Conservation (phyloP, 2,888 invertebrate species). For the Junonia oenone region DNA sequence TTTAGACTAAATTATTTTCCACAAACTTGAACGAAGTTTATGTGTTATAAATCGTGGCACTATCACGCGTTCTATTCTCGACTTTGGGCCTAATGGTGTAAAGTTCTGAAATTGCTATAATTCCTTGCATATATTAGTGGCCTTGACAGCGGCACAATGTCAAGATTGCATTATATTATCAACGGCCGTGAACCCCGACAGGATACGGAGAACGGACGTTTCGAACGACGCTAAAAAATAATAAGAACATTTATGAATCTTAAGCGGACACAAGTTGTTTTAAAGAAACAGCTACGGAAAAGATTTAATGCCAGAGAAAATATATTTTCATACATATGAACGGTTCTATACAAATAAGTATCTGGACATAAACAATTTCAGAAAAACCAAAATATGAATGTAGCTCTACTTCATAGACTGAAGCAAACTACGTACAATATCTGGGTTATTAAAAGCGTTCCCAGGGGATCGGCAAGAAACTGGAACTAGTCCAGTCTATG, state of each 20-base stretch:
- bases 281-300: too few species aligned
- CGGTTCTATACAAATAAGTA: too few species aligned
- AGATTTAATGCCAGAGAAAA: too few species aligned
- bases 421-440: not conserved
- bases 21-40: too few species aligned
- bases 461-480: too few species aligned
- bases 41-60: too few species aligned
- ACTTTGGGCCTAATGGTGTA: not conserved
- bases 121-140: constrained; percentile 26
- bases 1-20: too few species aligned
- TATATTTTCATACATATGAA: too few species aligned
- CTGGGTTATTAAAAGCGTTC: not conserved
- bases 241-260: not conserved
- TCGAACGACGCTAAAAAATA: constrained; percentile 9
- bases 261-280: too few species aligned
- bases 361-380: too few species aligned
- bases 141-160: constrained; percentile 48
- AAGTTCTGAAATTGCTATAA: not conserved
- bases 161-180: constrained; percentile 44
- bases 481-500: too few species aligned
- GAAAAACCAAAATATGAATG: not conserved
- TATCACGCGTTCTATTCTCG: not conserved
- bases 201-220: constrained; percentile 12
- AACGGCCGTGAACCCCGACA: constrained; percentile 31
- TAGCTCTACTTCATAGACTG: too few species aligned